These are phyloP conservation scores for Tuta absoluta DNA, from an alignment of 2,888 invertebrate species.

Conservation along the genomic window DNA sequence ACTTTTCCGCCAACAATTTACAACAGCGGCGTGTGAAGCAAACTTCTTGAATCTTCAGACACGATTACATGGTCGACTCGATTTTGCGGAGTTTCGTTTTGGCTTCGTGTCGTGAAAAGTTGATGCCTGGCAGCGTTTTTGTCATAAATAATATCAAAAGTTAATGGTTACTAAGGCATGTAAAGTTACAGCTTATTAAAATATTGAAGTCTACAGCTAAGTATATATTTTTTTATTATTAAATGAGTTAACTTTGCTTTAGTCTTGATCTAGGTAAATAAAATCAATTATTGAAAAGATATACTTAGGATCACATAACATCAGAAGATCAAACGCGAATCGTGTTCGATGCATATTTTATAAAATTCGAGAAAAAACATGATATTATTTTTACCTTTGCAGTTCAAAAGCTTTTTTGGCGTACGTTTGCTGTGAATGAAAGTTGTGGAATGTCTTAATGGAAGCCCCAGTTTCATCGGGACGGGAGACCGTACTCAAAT, in stretches of 20 bases:
- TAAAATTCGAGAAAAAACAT: no score
- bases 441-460: conserved; percentile 72
- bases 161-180: neutral
- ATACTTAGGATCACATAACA: no score
- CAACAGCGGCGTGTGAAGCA: conserved; percentile 19
- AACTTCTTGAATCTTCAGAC: conserved; percentile 24
- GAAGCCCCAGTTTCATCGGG: conserved; percentile 54
- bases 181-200: no score
- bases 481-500: conserved; percentile 61
- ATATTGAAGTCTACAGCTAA: no score
- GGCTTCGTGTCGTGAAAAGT: neutral
- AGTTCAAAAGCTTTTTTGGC: conserved; percentile 50
- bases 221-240: no score
- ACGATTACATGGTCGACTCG: conserved; percentile 23
- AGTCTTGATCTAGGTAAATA: no score
- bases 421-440: conserved; percentile 56
- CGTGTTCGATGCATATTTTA: no score
- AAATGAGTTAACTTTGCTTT: no score
- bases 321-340: no score
- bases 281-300: no score
- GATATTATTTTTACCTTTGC: neutral
- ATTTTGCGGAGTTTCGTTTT: conserved; percentile 13
- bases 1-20: conserved; percentile 23
- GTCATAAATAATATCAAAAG: conserved; percentile 6
- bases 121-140: neutral